Evolutionary conservation across 2,797 vertebrate genomes (phyloP), one percentile per base, ranked within the genome.

Genomic region (Cyclura pinguis): DNA sequence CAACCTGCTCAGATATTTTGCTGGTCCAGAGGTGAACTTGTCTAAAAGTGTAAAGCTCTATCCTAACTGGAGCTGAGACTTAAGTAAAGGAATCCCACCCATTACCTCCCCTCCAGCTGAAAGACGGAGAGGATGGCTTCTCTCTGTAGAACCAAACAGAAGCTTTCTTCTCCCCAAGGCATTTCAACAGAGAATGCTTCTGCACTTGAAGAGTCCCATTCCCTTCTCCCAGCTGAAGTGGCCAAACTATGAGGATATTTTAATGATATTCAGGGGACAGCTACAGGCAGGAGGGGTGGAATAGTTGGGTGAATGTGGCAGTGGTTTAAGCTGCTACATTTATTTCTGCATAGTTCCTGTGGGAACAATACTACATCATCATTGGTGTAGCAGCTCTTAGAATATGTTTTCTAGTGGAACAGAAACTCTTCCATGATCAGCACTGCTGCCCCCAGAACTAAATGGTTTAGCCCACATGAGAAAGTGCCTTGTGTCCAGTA

Each of bases 1-100:
- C 73, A 88, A 16, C 73, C 74, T 85, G 72, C 64, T 27, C 72
- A 88, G 50, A 88, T 47, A 78, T n/a, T 69, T 87, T 35, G 50
- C 50, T n/a, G 42, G 50, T 78, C 80, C 73, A 52, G 59, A 72
- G 59, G 12, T 78, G 81, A 88, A 88, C 35, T 84, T 38, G 24
- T 35, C 7, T 20, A n/a, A 88, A 35, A 32, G 62, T 62, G 38
- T 38, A 80, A 72, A 32, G 86, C 47, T 88, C 29, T 12, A 57
- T 72, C 80, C 50, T 72, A 27, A 29, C 62, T 84, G 80, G 52
- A 20, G 13, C 35, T 87, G 73, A 77, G 59, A 88, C 52, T 74
- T 82, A 89, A 76, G 10, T 64, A 47, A 84, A 77, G n/a, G 29
- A 24, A 55, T 64, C 32, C 55, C 55, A n/a, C 16, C 29, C 2